phyloP scores from a whole-genome alignment of 2,888 invertebrate genomes.

The Resseliella maxima region DNA sequence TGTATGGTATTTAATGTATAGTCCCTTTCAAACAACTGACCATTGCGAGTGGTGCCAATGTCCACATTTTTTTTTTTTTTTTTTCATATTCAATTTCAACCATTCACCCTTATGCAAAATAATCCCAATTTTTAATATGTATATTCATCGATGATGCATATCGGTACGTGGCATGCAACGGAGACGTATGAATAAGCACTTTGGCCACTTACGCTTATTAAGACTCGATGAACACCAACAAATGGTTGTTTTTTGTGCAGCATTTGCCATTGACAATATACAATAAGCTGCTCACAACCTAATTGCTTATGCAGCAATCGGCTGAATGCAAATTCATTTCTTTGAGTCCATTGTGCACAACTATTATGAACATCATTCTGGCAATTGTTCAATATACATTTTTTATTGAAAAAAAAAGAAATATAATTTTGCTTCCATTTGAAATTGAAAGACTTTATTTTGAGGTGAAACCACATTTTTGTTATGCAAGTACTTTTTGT shows the following conservation, averaged over 20 bases:
- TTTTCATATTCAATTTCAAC: slow-evolving; percentile 38
- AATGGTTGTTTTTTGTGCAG: slow-evolving; percentile 33
- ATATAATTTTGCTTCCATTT: background rate
- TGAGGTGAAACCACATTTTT: background rate
- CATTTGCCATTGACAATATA: slow-evolving; percentile 35
- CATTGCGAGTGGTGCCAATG: background rate
- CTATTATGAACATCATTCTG: background rate
- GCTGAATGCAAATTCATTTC: background rate
- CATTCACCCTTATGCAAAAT: slow-evolving; percentile 18
- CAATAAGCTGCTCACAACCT: background rate
- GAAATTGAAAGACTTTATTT: background rate
- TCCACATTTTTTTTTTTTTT: slow-evolving; percentile 20
- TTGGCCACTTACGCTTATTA: slow-evolving; percentile 41
- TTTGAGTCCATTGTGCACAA: background rate
- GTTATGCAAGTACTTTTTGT: background rate
- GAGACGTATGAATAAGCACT: slow-evolving; percentile 29
- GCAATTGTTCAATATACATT: background rate
- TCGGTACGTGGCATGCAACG: background rate
- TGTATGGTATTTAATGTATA: background rate
- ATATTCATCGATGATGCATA: background rate
- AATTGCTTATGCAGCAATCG: slow-evolving; percentile 46
- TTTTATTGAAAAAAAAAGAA: background rate
- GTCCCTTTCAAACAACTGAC: background rate
- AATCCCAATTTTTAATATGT: background rate
- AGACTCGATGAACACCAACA: slow-evolving; percentile 14